Conservation (phyloP, 2,888 invertebrate species). For the Caenorhabditis becei region DNA sequence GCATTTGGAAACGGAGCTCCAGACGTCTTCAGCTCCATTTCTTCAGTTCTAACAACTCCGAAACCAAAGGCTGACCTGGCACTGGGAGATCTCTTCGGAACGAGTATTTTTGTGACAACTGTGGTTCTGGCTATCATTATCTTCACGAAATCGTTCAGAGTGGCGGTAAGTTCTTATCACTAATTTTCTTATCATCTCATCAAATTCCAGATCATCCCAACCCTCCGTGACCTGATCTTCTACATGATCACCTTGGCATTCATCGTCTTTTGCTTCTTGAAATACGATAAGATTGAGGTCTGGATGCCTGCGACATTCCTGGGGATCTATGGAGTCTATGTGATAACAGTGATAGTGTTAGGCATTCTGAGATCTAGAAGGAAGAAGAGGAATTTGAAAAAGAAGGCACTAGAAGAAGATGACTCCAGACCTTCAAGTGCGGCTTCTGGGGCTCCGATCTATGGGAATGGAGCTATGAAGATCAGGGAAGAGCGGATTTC, state of each 20-base stretch:
- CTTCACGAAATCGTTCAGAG: slow-evolving; percentile 84
- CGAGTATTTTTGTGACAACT: slow-evolving; percentile 86
- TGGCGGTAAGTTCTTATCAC: slow-evolving; percentile 24
- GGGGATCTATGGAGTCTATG: slow-evolving; percentile 83
- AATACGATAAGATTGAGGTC: slow-evolving; percentile 84
- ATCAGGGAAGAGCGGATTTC: slow-evolving; percentile 26
- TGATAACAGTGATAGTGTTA: slow-evolving; percentile 83
- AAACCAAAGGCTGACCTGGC: slow-evolving; percentile 82
- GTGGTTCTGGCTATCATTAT: slow-evolving; percentile 85
- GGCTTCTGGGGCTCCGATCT: slow-evolving; percentile 32
- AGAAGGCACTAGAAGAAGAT: background rate
- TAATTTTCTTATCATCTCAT: no score
- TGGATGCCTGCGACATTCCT: slow-evolving; percentile 81
- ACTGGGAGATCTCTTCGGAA: slow-evolving; percentile 82
- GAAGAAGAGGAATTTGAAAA: slow-evolving; percentile 45
- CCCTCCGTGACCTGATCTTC: slow-evolving; percentile 84
- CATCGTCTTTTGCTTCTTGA: slow-evolving; percentile 83
- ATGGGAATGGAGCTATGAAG: slow-evolving; percentile 2
- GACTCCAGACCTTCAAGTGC: slow-evolving; percentile 38
- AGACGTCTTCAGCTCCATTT: slow-evolving; percentile 86
- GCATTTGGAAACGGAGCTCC: slow-evolving; percentile 88
- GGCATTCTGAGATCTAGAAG: slow-evolving; percentile 59
- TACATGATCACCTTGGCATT: slow-evolving; percentile 84
- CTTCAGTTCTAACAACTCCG: slow-evolving; percentile 82
- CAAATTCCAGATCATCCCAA: slow-evolving; percentile 77